Percentiles rank a stretch among this genome's conserved stretches.
Evolutionary conservation across 2,113 vertebrate genomes (phyloP).

Genomic region (Apaloderma vittatum): DNA sequence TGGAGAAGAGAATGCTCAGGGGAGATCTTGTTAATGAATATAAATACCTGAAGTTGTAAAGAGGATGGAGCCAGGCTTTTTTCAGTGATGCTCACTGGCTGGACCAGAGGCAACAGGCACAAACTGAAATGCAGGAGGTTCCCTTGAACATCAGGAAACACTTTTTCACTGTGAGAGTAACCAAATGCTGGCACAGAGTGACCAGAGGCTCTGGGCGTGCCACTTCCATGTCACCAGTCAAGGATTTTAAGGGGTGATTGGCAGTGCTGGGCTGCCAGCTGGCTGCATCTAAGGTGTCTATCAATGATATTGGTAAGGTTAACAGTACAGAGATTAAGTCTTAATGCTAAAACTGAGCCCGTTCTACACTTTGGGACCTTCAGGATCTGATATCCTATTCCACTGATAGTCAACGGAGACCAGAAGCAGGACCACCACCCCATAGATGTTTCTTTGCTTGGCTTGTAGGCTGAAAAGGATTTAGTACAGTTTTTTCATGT

Average conservation of each 20-base stretch:
- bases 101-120: neutral
- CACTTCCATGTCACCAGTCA: neutral
- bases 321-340: neutral
- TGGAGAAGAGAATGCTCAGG: neutral
- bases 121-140: neutral
- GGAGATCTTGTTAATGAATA: neutral
- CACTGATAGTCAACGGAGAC: neutral
- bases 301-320: neutral
- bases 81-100: neutral
- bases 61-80: neutral
- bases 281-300: neutral
- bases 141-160: neutral
- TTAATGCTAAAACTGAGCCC: neutral
- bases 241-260: neutral
- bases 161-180: neutral
- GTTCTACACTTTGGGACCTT: neutral
- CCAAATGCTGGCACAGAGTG: neutral
- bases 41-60: neutral
- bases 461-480: neutral
- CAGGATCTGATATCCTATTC: neutral
- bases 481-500: neutral
- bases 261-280: neutral
- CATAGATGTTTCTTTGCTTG: neutral
- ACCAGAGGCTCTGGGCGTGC: neutral
- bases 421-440: neutral